Conservation (phyloP, 2,888 invertebrate species). For the Eupithecia abbreviata region DNA sequence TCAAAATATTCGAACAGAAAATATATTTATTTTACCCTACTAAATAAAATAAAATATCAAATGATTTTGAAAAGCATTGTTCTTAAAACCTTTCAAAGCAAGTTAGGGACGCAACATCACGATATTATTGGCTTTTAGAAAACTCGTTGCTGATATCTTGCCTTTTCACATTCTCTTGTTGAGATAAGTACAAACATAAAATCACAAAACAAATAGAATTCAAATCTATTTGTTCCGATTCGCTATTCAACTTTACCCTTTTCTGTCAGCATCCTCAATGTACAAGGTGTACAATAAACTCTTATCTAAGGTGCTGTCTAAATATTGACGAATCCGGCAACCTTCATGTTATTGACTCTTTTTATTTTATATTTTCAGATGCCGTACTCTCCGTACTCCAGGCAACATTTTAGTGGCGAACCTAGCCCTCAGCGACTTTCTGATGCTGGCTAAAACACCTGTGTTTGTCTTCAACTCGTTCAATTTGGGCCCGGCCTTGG, state of each 20-base stretch:
- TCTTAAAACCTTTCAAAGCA: constrained; percentile 6
- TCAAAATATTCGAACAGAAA: background rate
- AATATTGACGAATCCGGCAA: constrained; percentile 2
- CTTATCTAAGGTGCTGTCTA: background rate
- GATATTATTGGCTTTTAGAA: constrained; percentile 2
- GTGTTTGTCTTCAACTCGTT: constrained; percentile 90
- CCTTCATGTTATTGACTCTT: background rate
- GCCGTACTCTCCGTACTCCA: constrained; percentile 87
- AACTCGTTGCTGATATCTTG: background rate
- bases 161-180: background rate
- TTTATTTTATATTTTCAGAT: constrained; percentile 76
- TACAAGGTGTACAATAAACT: constrained; percentile 5
- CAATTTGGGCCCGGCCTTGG: constrained; percentile 88
- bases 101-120: constrained; percentile 4
- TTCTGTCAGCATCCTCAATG: constrained; percentile 1
- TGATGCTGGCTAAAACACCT: constrained; percentile 89
- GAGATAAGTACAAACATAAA: background rate
- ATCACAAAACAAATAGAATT: background rate
- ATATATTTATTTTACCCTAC: background rate
- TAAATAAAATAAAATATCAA: background rate
- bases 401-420: constrained; percentile 90
- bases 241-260: constrained; percentile 10
- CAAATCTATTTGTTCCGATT: constrained; percentile 6
- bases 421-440: constrained; percentile 89
- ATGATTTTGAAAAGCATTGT: background rate